Evolutionary conservation across 2,113 vertebrate species (phyloP).

Genomic region (Phalacrocorax pelagicus): DNA sequence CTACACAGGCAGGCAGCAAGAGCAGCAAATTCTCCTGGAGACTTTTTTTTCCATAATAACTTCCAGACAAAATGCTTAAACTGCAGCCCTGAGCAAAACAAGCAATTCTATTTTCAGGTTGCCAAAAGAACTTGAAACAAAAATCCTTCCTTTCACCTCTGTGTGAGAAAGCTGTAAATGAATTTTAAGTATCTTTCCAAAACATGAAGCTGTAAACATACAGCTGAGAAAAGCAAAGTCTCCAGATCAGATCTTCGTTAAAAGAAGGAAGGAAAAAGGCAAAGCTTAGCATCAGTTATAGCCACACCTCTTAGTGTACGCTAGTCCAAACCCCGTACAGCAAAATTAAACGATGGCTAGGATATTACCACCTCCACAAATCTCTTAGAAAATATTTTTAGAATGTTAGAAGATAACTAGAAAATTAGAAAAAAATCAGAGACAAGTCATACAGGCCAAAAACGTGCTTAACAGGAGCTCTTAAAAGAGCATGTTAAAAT

Average conservation of each 20-base stretch:
- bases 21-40: not conserved
- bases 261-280: not conserved
- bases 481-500: not conserved
- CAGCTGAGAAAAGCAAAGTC: not conserved
- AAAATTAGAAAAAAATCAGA: not conserved
- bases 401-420: not conserved
- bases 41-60: not conserved
- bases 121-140: slow-evolving; percentile 6
- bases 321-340: not conserved
- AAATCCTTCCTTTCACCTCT: slow-evolving; percentile 7
- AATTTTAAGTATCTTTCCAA: not conserved
- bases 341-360: not conserved
- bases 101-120: slow-evolving; percentile 7
- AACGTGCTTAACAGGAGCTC: not conserved
- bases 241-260: not conserved
- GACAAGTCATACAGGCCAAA: not conserved
- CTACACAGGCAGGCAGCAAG: not conserved
- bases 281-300: not conserved
- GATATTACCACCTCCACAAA: not conserved
- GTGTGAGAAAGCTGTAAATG: not conserved
- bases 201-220: not conserved
- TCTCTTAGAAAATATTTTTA: not conserved
- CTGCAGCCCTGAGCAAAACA: not conserved
- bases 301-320: not conserved
- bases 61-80: slow-evolving; percentile 33